Conservation (phyloP, 2,888 invertebrate genomes). For the Scaptomyza parva region DNA sequence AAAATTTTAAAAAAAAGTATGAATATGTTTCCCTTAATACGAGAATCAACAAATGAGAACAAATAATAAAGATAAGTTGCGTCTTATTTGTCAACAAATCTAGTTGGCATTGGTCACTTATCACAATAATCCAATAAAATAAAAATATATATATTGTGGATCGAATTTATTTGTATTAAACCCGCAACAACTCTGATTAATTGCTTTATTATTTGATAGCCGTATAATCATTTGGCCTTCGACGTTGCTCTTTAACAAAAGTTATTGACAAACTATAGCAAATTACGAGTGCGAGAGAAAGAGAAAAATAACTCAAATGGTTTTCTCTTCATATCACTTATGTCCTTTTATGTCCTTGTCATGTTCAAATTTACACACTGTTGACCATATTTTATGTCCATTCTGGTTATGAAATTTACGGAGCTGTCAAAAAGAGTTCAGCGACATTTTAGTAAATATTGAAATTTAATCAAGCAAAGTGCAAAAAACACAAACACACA, state of each 20-base stretch:
- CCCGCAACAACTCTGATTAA: constrained; percentile 20
- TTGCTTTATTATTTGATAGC: constrained; percentile 18
- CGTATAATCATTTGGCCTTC: constrained; percentile 16
- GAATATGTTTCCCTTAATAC: not conserved
- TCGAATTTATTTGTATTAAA: not conserved
- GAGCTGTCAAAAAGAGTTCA: constrained; percentile 81
- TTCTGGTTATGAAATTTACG: constrained; percentile 80
- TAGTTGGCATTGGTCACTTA: not conserved
- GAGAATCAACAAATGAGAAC: constrained; percentile 3
- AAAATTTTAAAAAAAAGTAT: not conserved
- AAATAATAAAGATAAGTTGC: not conserved
- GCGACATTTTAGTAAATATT: constrained; percentile 82
- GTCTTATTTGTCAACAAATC: not conserved
- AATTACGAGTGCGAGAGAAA: constrained; percentile 27
- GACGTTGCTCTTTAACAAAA: constrained; percentile 6
- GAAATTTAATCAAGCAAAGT: constrained; percentile 82
- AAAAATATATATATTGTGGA: not conserved
- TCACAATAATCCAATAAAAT: not conserved
- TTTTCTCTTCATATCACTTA: constrained; percentile 31
- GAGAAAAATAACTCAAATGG: constrained; percentile 9
- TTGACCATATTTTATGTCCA: constrained; percentile 79
- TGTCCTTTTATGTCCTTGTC: constrained; percentile 60
- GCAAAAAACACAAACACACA: constrained; percentile 62
- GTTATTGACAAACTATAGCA: constrained; percentile 50
- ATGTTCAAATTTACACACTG: constrained; percentile 74